These are phyloP conservation scores for Staurois parvus DNA, from an alignment of 2,797 vertebrate genomes.

Conservation along the genomic window DNA sequence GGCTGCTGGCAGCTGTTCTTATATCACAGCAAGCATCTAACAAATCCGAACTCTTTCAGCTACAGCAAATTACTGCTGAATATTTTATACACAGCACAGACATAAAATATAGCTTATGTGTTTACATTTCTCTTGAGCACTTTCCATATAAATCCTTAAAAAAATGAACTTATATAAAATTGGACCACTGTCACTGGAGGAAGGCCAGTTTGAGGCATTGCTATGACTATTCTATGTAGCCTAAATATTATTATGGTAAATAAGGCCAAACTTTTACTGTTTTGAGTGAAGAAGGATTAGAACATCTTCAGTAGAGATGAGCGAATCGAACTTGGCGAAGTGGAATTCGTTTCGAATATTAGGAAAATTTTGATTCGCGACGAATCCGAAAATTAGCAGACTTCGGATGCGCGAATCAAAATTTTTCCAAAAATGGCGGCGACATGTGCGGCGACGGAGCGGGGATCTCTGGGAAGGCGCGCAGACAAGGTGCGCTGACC, in stretches of 20 bases:
- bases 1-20: slow-evolving; percentile 25
- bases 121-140: not conserved
- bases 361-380: too few relatives aligned
- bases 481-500: too few relatives aligned
- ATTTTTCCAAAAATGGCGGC: too few relatives aligned
- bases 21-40: slow-evolving; percentile 26
- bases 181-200: too few relatives aligned
- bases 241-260: not conserved
- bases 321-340: too few relatives aligned
- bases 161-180: not conserved
- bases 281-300: not conserved
- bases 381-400: too few relatives aligned
- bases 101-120: not conserved
- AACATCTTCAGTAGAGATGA: not conserved
- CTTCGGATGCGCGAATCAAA: too few relatives aligned
- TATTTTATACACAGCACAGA: slow-evolving; percentile 12
- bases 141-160: not conserved
- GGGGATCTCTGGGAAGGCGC: too few relatives aligned
- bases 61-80: slow-evolving; percentile 12
- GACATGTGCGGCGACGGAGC: too few relatives aligned
- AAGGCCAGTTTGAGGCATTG: not conserved
- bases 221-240: not conserved
- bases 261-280: not conserved
- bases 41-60: slow-evolving; percentile 8
- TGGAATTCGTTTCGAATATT: too few relatives aligned